A percentile compares a stretch with the other conserved stretches of the same genome.
phyloP scores from a whole-genome alignment of 2,888 invertebrate genomes.

The Cosmopolites sordidus region DNA sequence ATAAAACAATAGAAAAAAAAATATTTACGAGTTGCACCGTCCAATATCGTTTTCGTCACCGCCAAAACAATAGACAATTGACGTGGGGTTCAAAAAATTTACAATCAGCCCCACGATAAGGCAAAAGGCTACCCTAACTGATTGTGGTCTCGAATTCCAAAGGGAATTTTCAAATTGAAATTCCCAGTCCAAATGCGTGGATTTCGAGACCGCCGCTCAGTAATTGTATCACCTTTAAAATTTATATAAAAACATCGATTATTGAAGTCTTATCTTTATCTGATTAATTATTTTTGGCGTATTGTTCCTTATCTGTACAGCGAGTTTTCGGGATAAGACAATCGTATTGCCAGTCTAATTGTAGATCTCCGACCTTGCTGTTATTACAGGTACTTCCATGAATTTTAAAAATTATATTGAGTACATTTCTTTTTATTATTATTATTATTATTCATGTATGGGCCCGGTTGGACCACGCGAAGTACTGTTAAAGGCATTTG shows the following conservation, averaged over 20 bases:
- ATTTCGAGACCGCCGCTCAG: conserved; percentile 46
- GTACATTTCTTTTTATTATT: no score
- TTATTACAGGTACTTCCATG: no score
- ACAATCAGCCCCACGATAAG: conserved; percentile 40
- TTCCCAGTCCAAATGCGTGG: conserved; percentile 33
- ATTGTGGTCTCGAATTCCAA: conserved; percentile 49
- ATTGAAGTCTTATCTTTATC: conserved; percentile 12
- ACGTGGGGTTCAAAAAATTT: conserved; percentile 26
- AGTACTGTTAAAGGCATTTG: no score
- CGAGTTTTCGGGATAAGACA: background rate
- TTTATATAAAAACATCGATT: conserved; percentile 23
- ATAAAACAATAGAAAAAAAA: conserved; percentile 5
- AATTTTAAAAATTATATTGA: no score
- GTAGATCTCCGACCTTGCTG: no score
- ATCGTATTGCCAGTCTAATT: no score
- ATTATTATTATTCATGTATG: no score
- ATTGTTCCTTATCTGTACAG: conserved; percentile 17
- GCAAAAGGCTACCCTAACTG: conserved; percentile 41
- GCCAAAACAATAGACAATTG: conserved; percentile 16
- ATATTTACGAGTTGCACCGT: conserved; percentile 6
- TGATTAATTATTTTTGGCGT: conserved; percentile 8
- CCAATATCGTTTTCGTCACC: conserved; percentile 20
- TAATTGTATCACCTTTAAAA: conserved; percentile 29
- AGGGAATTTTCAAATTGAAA: conserved; percentile 22
- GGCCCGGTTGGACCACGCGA: no score